Conservation (phyloP, 2,888 invertebrate genomes). For the Lochmaea capreae region DNA sequence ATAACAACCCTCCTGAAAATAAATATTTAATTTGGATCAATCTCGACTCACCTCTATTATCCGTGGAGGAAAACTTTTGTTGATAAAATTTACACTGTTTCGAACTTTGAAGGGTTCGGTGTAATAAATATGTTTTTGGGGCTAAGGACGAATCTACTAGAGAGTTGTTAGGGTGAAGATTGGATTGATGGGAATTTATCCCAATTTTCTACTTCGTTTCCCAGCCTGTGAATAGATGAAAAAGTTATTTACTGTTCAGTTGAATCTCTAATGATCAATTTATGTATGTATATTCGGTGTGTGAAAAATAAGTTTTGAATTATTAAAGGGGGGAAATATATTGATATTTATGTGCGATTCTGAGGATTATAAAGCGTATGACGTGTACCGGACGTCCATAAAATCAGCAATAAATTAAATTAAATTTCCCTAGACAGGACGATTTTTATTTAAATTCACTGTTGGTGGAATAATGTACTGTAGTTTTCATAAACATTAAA, state of each 20-base stretch:
- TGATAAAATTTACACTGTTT: slow-evolving; percentile 27
- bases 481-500: too few species aligned
- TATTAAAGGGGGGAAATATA: neutral
- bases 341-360: too few species aligned
- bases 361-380: too few species aligned
- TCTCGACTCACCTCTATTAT: neutral
- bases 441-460: too few species aligned
- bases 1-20: too few species aligned
- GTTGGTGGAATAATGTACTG: too few species aligned
- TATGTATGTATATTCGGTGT: neutral
- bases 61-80: slow-evolving; percentile 21
- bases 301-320: neutral
- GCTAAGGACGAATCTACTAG: neutral
- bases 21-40: neutral
- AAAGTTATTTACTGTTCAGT: neutral
- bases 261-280: slow-evolving; percentile 11
- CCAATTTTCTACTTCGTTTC: slow-evolving; percentile 21
- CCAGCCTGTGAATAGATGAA: neutral
- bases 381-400: too few species aligned
- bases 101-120: slow-evolving; percentile 23
- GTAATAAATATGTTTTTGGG: slow-evolving; percentile 20
- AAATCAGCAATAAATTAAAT: too few species aligned
- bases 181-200: slow-evolving; percentile 14
- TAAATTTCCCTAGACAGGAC: too few species aligned
- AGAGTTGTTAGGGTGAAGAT: slow-evolving; percentile 21